phyloP scores from a whole-genome alignment of 2,797 vertebrate species.

The Sparidentex hasta region DNA sequence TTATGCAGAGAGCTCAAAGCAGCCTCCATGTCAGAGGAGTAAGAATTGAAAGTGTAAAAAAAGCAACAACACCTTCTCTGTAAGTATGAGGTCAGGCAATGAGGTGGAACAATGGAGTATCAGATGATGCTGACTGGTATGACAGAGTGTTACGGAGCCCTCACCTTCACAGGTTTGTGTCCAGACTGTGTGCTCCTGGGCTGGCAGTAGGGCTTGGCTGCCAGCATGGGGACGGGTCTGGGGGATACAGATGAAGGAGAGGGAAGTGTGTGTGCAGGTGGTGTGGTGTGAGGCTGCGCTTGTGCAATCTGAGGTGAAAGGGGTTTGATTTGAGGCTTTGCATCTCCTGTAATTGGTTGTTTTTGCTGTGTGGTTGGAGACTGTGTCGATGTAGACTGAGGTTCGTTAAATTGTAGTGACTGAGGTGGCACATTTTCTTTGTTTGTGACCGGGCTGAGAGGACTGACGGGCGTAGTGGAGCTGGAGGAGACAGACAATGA shows the following conservation, averaged over 20 bases:
- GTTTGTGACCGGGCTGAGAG: constrained; percentile 22
- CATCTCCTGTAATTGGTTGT: neutral
- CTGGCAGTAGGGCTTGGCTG: constrained; percentile 94
- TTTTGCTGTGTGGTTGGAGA: constrained; percentile 22
- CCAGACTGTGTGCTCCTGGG: constrained; percentile 88
- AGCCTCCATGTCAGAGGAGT: neutral
- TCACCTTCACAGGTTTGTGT: constrained; percentile 93
- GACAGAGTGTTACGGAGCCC: constrained; percentile 25
- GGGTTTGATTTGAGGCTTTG: constrained; percentile 38
- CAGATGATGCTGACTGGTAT: neutral
- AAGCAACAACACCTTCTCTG: constrained; percentile 12
- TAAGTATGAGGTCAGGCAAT: neutral
- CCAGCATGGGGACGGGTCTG: constrained; percentile 93
- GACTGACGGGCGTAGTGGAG: constrained; percentile 9
- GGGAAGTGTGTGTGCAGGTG: constrained; percentile 80
- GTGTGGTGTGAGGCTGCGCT: constrained; percentile 56
- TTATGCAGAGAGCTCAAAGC: neutral
- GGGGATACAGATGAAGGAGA: constrained; percentile 72
- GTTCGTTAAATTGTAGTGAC: constrained; percentile 32
- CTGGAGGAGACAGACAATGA: constrained; percentile 24
- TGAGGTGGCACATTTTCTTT: constrained; percentile 44
- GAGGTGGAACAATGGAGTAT: constrained; percentile 5
- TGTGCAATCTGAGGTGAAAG: constrained; percentile 18
- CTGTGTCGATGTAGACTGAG: constrained; percentile 21
- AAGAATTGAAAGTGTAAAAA: neutral